Base-by-base conservation (phyloP, 2,113 vertebrate species). In the Oxygymnocypris stewartii region DNA sequence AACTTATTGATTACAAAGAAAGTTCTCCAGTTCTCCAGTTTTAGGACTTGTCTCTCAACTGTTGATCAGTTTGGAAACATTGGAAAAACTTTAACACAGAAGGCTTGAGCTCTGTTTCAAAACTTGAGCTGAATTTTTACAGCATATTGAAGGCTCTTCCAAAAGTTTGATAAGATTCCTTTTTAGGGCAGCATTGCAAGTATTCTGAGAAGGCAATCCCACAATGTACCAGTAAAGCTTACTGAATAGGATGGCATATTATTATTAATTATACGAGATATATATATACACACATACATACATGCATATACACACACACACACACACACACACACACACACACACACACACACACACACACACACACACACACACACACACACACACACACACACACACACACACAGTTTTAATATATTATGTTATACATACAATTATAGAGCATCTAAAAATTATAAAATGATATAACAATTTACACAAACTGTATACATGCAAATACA, bases 81-180 rank as follows among this genome's bases (percentile, higher is more conserved):
- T 80, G 54, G 20, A 61, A 79, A 54, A 79, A 16, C 78, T 61
- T 61, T 40, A 40, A 44, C 44, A 75, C 11, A 75, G 40, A 75
- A 75, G 4, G 11, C 73, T 7, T 75, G 40, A 75, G 16, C 73
- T 44, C 40, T 75, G 23, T 75, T 44, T 23, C 20, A 47, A 75
- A 75, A 47, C 73, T 3, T 37, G 57, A 40, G 54, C 54, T 57
- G 12, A 18, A 61, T 40, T 79, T 44, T 59, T 14, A 23, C 23
- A 54, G 12, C 16, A 25, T 40, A 3, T 78, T 4, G 8, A 51
- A 51, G 25, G n/a, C 47, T 31, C n/a, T 31, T 77, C 4, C 57
- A 40, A 40, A 73, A 73, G 18, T 37, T 73, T 40, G 18, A 40
- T 40, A 11, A 40, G 18, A 69, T 35, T 40, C 4, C 7, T 71